Percentiles rank a stretch among this genome's conserved stretches.
Evolutionary conservation across 1,140 invertebrate species (phyloP).

Genomic region (Diorhabda elongata): DNA sequence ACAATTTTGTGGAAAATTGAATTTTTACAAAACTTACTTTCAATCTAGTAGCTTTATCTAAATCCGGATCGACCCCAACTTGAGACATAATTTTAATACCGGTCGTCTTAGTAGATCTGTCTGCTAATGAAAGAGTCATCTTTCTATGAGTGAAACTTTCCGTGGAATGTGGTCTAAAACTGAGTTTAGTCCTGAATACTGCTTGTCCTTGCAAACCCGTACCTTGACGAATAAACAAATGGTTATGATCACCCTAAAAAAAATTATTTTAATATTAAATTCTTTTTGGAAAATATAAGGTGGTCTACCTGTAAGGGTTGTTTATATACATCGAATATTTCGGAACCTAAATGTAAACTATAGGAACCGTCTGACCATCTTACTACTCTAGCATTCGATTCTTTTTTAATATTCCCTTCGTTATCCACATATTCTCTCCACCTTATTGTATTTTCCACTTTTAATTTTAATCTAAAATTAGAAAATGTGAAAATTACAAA

Average conservation of each 20-base stretch:
- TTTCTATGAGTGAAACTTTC: constrained; percentile 98
- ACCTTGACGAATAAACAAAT: constrained; percentile 92
- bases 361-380: constrained; percentile 97
- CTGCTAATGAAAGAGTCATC: constrained; percentile 96
- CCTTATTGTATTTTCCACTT: constrained; percentile 96
- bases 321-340: constrained; percentile 97
- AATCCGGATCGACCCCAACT: constrained; percentile 91
- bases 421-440: constrained; percentile 88
- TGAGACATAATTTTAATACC: constrained; percentile 95
- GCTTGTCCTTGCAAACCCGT: constrained; percentile 96
- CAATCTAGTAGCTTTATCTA: constrained; percentile 82
- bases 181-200: constrained; percentile 93
- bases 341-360: constrained; percentile 93
- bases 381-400: constrained; percentile 94
- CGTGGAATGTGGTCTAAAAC: constrained; percentile 95
- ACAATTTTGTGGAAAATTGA: constrained; percentile 8
- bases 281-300: neutral
- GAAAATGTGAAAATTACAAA: neutral
- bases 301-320: constrained; percentile 74
- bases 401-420: constrained; percentile 76
- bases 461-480: constrained; percentile 67
- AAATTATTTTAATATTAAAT: constrained; percentile 9
- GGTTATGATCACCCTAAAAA: constrained; percentile 84
- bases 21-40: constrained; percentile 58
- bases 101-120: constrained; percentile 92